Evolutionary conservation across 2,797 vertebrate species (phyloP).

Genomic region (Pangasius macronema): DNA sequence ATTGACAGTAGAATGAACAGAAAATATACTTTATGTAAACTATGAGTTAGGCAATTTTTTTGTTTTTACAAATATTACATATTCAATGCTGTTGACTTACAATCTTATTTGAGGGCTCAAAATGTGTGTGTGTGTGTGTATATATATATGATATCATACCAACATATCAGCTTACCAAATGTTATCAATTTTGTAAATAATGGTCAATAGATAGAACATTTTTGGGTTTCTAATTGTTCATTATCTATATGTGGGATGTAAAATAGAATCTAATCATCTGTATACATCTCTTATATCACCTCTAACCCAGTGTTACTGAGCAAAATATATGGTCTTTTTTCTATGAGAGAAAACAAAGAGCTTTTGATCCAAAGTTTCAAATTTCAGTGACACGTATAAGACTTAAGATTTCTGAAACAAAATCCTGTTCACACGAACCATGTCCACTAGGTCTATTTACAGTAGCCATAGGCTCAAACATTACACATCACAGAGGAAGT

Average conservation of each 20-base stretch:
- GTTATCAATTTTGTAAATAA: slow-evolving; percentile 14
- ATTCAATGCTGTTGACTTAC: slow-evolving; percentile 79
- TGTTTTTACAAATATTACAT: slow-evolving; percentile 76
- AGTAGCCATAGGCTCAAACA: slow-evolving; percentile 88
- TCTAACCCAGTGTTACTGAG: slow-evolving; percentile 66
- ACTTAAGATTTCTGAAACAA: slow-evolving; percentile 98
- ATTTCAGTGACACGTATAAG: slow-evolving; percentile 76
- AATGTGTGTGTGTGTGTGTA: slow-evolving; percentile 25
- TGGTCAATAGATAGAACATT: slow-evolving; percentile 69
- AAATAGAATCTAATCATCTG: slow-evolving; percentile 61
- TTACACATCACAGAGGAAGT: slow-evolving; percentile 63
- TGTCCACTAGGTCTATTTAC: slow-evolving; percentile 80
- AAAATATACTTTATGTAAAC: slow-evolving; percentile 71
- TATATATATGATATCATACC: slow-evolving; percentile 39
- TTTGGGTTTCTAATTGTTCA: slow-evolving; percentile 67
- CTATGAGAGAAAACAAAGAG: slow-evolving; percentile 61
- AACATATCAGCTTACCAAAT: slow-evolving; percentile 43
- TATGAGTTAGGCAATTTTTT: slow-evolving; percentile 59
- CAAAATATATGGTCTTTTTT: slow-evolving; percentile 63
- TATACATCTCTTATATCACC: slow-evolving; percentile 64
- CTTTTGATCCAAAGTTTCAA: slow-evolving; percentile 66
- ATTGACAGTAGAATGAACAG: slow-evolving; percentile 62
- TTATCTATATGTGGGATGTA: slow-evolving; percentile 58
- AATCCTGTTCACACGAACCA: slow-evolving; percentile 85
- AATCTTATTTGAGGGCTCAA: slow-evolving; percentile 54